These are phyloP conservation scores for Pungitius pungitius DNA, from an alignment of 2,113 vertebrate species.

Conservation along the genomic window DNA sequence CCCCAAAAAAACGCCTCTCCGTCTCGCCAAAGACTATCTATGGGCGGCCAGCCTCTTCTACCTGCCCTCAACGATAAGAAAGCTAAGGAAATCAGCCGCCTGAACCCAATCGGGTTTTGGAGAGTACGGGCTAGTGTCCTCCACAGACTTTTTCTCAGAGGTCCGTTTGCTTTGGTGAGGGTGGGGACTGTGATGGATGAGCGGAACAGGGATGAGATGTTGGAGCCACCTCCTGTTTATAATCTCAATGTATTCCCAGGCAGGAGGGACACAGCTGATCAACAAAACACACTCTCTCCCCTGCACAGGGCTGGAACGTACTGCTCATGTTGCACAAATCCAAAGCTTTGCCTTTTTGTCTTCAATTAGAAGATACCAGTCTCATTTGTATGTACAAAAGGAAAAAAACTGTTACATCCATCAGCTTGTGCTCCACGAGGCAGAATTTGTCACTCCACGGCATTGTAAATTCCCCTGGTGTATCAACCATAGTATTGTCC, in stretches of 20 bases:
- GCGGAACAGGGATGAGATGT: conserved; percentile 53
- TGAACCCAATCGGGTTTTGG: conserved; percentile 4
- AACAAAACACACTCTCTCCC: conserved; percentile 42
- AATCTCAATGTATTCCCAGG: conserved; percentile 65
- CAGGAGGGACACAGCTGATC: conserved; percentile 50
- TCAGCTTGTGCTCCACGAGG: conserved; percentile 51
- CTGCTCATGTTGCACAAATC: conserved; percentile 34
- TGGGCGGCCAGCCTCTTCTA: conserved; percentile 27
- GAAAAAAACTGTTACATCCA: conserved; percentile 50
- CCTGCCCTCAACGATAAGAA: conserved; percentile 28
- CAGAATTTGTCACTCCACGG: conserved; percentile 23
- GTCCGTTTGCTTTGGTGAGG: conserved; percentile 46
- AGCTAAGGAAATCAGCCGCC: conserved; percentile 30
- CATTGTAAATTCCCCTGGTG: conserved; percentile 30
- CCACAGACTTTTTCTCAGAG: conserved; percentile 34
- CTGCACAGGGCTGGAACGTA: conserved; percentile 38
- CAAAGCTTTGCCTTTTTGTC: conserved; percentile 44
- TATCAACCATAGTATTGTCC: conserved; percentile 45
- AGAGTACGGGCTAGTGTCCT: conserved; percentile 32
- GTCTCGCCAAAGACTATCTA: conserved; percentile 25
- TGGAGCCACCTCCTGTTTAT: conserved; percentile 68
- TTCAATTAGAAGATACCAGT: conserved; percentile 20
- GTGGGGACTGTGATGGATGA: conserved; percentile 47
- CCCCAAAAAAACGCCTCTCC: conserved; percentile 54
- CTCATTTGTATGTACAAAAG: conserved; percentile 31